Evolutionary conservation across 2,888 invertebrate species (phyloP), one percentile per base, ranked within the genome.

Genomic region (Apodemia zela): DNA sequence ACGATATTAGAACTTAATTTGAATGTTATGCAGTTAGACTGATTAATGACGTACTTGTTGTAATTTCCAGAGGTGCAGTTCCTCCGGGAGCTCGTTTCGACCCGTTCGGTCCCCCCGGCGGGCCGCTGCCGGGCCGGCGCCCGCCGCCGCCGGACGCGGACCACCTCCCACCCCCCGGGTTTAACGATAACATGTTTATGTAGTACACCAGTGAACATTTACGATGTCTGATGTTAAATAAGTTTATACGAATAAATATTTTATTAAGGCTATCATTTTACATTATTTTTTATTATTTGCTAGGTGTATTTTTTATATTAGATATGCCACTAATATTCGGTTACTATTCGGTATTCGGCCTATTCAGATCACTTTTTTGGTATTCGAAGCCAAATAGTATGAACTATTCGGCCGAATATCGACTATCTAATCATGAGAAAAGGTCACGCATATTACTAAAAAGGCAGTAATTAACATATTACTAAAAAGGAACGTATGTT

Each of bases 41-140:
- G 11, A 35, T 35, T 1, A 10, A 35, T 35, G 10, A 35, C 10
- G 11, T 35, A 35, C 35, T 38, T 38, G 38, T 42, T 42, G 13
- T 42, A 4, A 42, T 15, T 60, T 47, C 45, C 25, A 95, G 95
- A 73, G 89, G 90, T 5, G 80, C 89, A 15, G 89, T 92, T 13
- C 96, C 96, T 1, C 96, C 96, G 0, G 96, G 96, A 15, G 96
- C 97, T 3, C 93, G 97, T 64, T 98, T 96, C 81, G 97, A 98
- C 87, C 98, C 97, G 0, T 95, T 97, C 79, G 88, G 81, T 13
- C 63, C 63, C 1, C 63, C 58, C 21, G 63, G 63, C 1, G 47
- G 59, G 65, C 79, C 47, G 3, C 29, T 47, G 25, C 7, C 47
- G 4, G 47, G 47, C 10, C 29, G 84, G 10, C 71, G 90, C 68